These are phyloP conservation scores for Rhinophrynus dorsalis DNA, from an alignment of 2,797 vertebrate species.

Conservation along the genomic window DNA sequence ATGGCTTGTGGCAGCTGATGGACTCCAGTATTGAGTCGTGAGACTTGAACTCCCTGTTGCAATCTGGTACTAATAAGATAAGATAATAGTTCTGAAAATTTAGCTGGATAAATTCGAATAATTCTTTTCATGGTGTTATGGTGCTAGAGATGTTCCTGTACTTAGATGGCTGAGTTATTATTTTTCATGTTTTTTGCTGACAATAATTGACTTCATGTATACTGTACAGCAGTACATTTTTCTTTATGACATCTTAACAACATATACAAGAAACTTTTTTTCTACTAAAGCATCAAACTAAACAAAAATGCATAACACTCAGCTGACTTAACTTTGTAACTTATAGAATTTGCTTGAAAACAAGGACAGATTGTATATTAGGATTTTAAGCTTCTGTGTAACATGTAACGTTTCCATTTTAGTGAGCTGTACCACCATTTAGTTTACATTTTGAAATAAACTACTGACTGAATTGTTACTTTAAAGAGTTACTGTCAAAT, in stretches of 20 bases:
- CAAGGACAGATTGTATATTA: too few relatives aligned
- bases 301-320: background rate
- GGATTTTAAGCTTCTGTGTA: too few relatives aligned
- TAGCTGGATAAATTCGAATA: slow-evolving; percentile 54
- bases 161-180: background rate
- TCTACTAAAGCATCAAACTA: background rate
- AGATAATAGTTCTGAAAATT: slow-evolving; percentile 56
- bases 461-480: too few relatives aligned
- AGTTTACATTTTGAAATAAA: too few relatives aligned
- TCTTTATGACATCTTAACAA: background rate
- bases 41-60: slow-evolving; percentile 55
- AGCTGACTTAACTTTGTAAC: too few relatives aligned
- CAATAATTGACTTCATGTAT: background rate
- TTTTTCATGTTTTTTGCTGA: background rate
- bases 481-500: too few relatives aligned
- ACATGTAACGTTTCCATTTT: too few relatives aligned
- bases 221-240: background rate
- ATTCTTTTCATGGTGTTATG: slow-evolving; percentile 49
- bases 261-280: background rate
- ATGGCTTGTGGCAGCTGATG: slow-evolving; percentile 61
- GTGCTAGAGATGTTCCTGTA: background rate
- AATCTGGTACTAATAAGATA: slow-evolving; percentile 61
- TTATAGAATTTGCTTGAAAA: background rate
- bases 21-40: slow-evolving; percentile 55
- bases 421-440: too few relatives aligned